Base-by-base conservation (phyloP, 2,113 vertebrate genomes). In the Cairina moschata region DNA sequence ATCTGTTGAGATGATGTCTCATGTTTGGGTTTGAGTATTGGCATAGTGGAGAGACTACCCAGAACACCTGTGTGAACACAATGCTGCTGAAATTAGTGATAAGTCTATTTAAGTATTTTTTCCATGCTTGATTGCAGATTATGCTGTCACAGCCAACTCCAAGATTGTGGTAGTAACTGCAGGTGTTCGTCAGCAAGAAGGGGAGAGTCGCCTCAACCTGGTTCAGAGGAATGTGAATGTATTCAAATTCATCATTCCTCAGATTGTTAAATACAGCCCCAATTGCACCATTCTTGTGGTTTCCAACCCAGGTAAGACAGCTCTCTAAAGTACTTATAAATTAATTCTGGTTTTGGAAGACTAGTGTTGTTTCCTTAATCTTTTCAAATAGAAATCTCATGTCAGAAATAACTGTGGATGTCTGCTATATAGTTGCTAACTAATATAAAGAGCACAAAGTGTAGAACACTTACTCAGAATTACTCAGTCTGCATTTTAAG, bases 151-250 rank as follows among this genome's bases (percentile, higher is more conserved):
- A 0, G 99, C 99, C 46, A 99, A 99, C 96, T 99, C 99, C 11
- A 99, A 98, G 88, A 97, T 99, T 5, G 99, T 99, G 17, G 98
- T 99, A 76, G 98, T 99, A 34, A 99, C 99, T 1, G 99, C 99
- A 0, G 99, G 99, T 1, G 99, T 99, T 14, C 99, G 99, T 17
- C 99, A 99, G 96, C 99, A 99, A 95, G 99, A 99, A 80, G 99
- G 99, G 0, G 99, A 99, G 98, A 99, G 98, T 85, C 99, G 99
- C 8, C 98, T 99, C 56, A 99, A 99, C 93, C 97, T 99, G 94
- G 99, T 99, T 36, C 99, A 99, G 97, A 99, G 99, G 83, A 99
- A 99, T 9, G 99, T 99, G 63, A 99, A 99, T 11, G 99, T 99
- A 96, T 99, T 99, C 98, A 99, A 99, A 71, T 98, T 98, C 94